Conservation (phyloP, 2,888 invertebrate genomes). For the Leptarthrus brevirostris region DNA sequence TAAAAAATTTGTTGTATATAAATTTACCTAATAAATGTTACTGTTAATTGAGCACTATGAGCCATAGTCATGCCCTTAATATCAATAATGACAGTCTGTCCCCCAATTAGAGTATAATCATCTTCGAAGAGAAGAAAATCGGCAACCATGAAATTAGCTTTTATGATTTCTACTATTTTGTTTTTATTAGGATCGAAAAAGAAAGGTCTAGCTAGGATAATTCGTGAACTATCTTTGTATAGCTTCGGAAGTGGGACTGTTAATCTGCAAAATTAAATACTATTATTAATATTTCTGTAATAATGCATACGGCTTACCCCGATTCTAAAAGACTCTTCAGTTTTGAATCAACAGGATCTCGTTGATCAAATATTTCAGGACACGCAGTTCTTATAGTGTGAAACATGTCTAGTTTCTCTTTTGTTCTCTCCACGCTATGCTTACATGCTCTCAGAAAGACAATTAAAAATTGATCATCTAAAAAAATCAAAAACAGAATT, state of each 20-base stretch:
- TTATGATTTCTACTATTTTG: neutral
- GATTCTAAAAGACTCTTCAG: conserved; percentile 57
- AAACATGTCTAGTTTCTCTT: conserved; percentile 60
- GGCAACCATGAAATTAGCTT: conserved; percentile 57
- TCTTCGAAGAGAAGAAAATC: conserved; percentile 60
- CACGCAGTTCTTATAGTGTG: conserved; percentile 70
- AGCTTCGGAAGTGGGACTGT: too few relatives aligned
- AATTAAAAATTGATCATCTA: conserved; percentile 12
- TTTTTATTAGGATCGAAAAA: neutral
- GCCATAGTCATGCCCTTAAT: too few relatives aligned
- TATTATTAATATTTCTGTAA: too few relatives aligned
- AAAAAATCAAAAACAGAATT: neutral
- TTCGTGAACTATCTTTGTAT: too few relatives aligned
- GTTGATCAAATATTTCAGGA: conserved; percentile 69
- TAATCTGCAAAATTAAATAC: too few relatives aligned
- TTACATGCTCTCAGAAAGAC: conserved; percentile 75
- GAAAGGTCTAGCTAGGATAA: too few relatives aligned
- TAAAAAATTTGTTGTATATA: too few relatives aligned
- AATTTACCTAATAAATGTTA: conserved; percentile 69
- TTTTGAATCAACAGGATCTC: conserved; percentile 66
- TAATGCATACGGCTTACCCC: conserved; percentile 68
- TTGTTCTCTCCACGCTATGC: conserved; percentile 57
- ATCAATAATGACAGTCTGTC: conserved; percentile 69
- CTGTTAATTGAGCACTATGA: conserved; percentile 70
- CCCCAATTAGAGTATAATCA: conserved; percentile 67